Conservation (phyloP, 2,797 vertebrate species). For the Staurois parvus region DNA sequence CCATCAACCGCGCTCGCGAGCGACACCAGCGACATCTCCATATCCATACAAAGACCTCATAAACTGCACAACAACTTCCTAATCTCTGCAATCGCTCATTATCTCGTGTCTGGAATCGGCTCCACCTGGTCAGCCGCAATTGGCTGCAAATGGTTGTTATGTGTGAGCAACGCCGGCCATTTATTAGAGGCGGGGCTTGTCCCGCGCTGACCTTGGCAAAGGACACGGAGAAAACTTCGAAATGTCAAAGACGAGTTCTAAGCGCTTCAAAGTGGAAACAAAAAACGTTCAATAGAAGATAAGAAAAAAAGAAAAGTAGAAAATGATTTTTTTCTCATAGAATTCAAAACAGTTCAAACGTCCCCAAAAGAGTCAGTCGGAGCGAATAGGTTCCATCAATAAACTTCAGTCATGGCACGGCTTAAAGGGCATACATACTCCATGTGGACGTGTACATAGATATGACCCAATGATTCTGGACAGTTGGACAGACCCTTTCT, state of each 20-base stretch:
- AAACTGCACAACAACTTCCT: slow-evolving; percentile 64
- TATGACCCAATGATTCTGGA: too few species aligned
- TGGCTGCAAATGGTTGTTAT: slow-evolving; percentile 67
- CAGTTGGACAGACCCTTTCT: too few species aligned
- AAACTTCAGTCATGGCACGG: too few species aligned
- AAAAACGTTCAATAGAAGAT: too few species aligned
- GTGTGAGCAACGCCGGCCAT: slow-evolving; percentile 69
- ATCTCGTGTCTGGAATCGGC: slow-evolving; percentile 68
- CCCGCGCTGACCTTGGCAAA: slow-evolving; percentile 67
- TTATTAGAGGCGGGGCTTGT: slow-evolving; percentile 64
- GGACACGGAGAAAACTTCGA: slow-evolving; percentile 55
- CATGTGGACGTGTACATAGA: too few species aligned
- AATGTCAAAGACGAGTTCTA: neutral
- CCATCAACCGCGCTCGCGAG: slow-evolving; percentile 54
- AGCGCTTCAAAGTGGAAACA: too few species aligned
- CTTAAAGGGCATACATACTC: too few species aligned
- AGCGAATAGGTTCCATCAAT: too few species aligned
- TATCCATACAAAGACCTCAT: slow-evolving; percentile 62
- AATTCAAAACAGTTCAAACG: too few species aligned
- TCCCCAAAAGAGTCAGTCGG: too few species aligned
- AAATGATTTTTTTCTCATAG: too few species aligned
- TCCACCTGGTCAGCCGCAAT: slow-evolving; percentile 67
- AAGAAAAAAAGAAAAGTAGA: too few species aligned
- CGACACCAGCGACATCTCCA: slow-evolving; percentile 63
- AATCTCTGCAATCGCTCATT: slow-evolving; percentile 69